Evolutionary conservation across 2,888 invertebrate species (phyloP).

Genomic region (Drosophila yooni): DNA sequence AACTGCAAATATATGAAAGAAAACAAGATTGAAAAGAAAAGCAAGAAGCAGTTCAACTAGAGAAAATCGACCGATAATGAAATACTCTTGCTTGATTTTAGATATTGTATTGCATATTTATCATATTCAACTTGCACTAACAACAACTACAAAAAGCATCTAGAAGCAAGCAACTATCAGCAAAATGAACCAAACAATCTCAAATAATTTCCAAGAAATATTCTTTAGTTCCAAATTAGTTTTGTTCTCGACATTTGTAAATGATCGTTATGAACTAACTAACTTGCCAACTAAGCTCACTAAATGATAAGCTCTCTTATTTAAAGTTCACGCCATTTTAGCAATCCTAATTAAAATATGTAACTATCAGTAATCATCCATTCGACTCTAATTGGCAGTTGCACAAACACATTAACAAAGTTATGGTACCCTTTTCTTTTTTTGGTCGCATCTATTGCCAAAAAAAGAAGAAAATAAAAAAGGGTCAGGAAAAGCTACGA

Average conservation of each 20-base stretch:
- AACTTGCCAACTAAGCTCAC: neutral
- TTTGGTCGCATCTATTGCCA: conserved; percentile 22
- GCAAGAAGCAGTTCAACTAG: neutral
- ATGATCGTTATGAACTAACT: neutral
- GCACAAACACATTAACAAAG: conserved; percentile 37
- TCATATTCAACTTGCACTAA: neutral
- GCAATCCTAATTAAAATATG: conserved; percentile 24
- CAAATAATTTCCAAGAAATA: neutral
- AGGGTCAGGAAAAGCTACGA: conserved; percentile 67
- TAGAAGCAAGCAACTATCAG: neutral
- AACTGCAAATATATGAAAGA: conserved; percentile 37
- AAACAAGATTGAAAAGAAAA: conserved; percentile 5
- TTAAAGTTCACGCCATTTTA: no score
- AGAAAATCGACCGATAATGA: neutral
- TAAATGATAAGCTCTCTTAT: neutral
- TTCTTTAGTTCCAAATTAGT: neutral
- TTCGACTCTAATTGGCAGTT: conserved; percentile 32
- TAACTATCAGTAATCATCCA: conserved; percentile 35
- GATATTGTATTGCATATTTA: neutral
- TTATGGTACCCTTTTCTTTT: conserved; percentile 20
- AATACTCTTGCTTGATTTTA: conserved; percentile 14
- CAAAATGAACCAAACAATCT: neutral
- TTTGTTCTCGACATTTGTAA: neutral
- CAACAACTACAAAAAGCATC: neutral
- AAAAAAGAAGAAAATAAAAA: conserved; percentile 17